These are phyloP conservation scores for Festucalex cinctus DNA, from an alignment of 2,113 vertebrate genomes.

Conservation along the genomic window DNA sequence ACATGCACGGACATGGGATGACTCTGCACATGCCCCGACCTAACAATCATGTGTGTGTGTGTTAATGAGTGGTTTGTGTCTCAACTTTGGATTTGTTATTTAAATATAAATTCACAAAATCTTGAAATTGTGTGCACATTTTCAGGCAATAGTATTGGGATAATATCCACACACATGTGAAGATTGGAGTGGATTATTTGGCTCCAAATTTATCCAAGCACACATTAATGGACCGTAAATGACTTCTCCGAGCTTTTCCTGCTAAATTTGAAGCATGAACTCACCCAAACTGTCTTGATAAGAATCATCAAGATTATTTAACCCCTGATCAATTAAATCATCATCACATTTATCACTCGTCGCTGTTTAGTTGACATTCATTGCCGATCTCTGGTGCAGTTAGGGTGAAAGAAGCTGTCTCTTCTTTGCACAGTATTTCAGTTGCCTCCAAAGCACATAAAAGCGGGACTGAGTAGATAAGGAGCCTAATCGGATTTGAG, in stretches of 20 bases:
- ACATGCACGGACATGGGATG: slow-evolving; percentile 61
- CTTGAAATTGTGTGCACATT: too few species aligned
- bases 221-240: not conserved
- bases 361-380: not conserved
- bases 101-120: not conserved
- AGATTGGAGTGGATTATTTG: not conserved
- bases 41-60: slow-evolving; percentile 10
- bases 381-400: not conserved
- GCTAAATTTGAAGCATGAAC: too few species aligned
- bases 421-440: slow-evolving; percentile 62
- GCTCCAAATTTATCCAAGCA: not conserved
- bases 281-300: not conserved
- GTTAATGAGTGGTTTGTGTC: not conserved
- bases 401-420: too few species aligned
- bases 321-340: not conserved
- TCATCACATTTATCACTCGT: not conserved
- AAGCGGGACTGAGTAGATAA: slow-evolving; percentile 72
- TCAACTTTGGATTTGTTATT: not conserved
- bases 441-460: slow-evolving; percentile 68
- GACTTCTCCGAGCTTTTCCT: not conserved
- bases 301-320: not conserved
- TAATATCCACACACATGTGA: too few species aligned
- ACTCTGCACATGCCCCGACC: slow-evolving; percentile 48
- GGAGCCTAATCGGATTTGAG: slow-evolving; percentile 70
- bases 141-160: too few species aligned